Base-by-base conservation (phyloP, 2,797 vertebrate species). In the Sebastes oblongus region DNA sequence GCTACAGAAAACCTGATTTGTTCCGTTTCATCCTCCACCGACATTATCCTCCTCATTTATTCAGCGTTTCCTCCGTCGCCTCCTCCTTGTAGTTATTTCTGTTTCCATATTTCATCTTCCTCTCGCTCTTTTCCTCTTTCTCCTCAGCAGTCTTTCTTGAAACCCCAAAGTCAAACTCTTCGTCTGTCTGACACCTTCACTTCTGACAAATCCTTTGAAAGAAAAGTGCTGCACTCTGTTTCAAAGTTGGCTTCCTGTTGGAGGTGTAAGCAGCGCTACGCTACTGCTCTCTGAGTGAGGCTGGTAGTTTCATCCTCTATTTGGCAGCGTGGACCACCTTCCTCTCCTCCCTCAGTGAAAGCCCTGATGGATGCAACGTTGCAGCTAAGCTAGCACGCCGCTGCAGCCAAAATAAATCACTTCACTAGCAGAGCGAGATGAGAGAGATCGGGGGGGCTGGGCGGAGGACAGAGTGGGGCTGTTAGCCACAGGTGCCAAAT, bases 401-500 rank as follows among this genome's bases (percentile, higher is more conserved):
- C 83, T 52, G 78, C 74, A 39, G 86, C 86, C 84, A 86, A 85
- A 91, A 90, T 89, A 88, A 94, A 95, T 93, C 79, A 90, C 90
- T 85, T 82, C 81, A 52, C 84, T 81, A 72, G 73, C 66, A 70
- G 60, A 42, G 77, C 36, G 52, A 79, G 86, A 89, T 83, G 12
- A 39, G 36, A 13, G 72, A 67, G 86, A 90, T 67, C 39, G 39
- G 39, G 30, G 66, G 13, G 62, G 69, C 25, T 13, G 66, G 34
- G 61, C 46, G 79, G 79, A 89, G 86, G 87, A 89, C 69, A 62
- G 86, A 77, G 75, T 9, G 75, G 10, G 56, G 84, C 87, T 75
- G 90, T 89, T 90, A 86, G 90, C 92, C 84, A 86, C 91, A 87
- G 87, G 90, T 86, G 87, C 88, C 91, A 87, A 88, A 81, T 88